Evolutionary conservation across 1,140 invertebrate genomes (phyloP), one percentile per base, ranked within the genome.

Genomic region (Zaprionus vittiger): DNA sequence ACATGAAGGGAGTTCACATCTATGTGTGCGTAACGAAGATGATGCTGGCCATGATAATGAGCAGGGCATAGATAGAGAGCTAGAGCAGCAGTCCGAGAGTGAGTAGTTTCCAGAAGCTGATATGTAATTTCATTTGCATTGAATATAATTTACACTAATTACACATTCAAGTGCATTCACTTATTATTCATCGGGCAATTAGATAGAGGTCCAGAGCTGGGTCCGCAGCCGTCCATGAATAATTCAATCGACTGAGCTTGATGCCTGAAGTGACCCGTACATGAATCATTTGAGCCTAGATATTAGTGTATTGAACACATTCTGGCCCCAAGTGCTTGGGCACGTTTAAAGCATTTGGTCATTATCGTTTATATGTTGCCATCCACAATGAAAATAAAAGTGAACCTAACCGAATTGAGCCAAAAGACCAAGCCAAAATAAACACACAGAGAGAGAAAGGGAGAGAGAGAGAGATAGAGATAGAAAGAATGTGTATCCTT

Each of bases 61-160:
- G 20, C 47, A 12, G 47, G 0, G 14, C 38, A 41, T n/a, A n/a
- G 41, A 44, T 4, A 4, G 15, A 49, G 47, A 20, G 44, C 9
- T 9, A 9, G 28, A 7, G 7, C 17, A 5, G 15, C 20, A 49
- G 44, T 17, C 24, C 2, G 22, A 26, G 22, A 55, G 24, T 55
- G 15, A 55, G 26, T 15, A 14, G 26, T 55, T 15, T 6, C 52
- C 9, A 11, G 17, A 1, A 11, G 9, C 14, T 44, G 6, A 7
- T 9, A 20, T 0, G 2, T 28, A 55, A 31, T 28, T 56, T 7
- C 24, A 31, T 28, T 56, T 28, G 26, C 26, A 56, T 28, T 56
- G 54, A 26, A 56, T 56, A 59, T 59, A 67, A 67, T 59, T 57
- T 24, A 59, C 37, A 67, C 65, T 67, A 67, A 67, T 67, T 67